A percentile compares a stretch with the other conserved stretches of the same genome.
These are phyloP conservation scores for Hemistola chrysoprasaria DNA, from an alignment of 2,888 invertebrate species.

Conservation along the genomic window DNA sequence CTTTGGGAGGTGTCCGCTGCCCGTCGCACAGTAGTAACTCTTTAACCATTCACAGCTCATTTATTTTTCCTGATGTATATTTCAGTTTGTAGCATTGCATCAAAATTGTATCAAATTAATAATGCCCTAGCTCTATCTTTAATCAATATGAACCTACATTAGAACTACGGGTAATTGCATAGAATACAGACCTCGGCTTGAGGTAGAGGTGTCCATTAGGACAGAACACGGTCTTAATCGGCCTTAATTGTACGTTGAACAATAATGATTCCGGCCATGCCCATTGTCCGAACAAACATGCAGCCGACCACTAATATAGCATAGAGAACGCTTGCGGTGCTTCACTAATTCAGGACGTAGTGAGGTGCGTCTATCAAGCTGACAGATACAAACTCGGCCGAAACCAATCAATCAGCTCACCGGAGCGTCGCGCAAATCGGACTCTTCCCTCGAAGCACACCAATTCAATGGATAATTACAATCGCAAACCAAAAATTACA, in stretches of 20 bases:
- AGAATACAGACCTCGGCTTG: conserved; percentile 19
- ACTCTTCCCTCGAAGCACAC: conserved; percentile 69
- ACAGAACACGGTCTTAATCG: conserved; percentile 12
- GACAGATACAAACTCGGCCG: conserved; percentile 61
- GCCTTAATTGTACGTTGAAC: conserved; percentile 14
- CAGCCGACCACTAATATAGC: conserved; percentile 36
- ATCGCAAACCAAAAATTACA: conserved; percentile 80
- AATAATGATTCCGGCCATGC: conserved; percentile 14
- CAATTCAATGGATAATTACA: conserved; percentile 78
- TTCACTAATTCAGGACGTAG: conserved; percentile 63
- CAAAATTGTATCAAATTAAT: conserved; percentile 11
- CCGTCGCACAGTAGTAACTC: conserved; percentile 37
- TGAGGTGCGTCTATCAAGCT: conserved; percentile 61
- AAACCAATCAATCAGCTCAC: conserved; percentile 76
- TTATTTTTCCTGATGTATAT: conserved; percentile 41
- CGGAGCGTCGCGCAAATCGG: conserved; percentile 73
- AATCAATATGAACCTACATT: too few species aligned
- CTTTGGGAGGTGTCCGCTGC: conserved; percentile 60
- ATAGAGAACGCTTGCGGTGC: conserved; percentile 41
- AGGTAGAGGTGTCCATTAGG: conserved; percentile 12
- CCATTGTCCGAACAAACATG: conserved; percentile 23
- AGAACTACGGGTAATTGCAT: too few species aligned
- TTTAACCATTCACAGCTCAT: conserved; percentile 48
- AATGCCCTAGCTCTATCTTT: too few species aligned
- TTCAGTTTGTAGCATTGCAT: conserved; percentile 26